Base-by-base conservation (phyloP, 2,888 invertebrate genomes). In the Drosophila seclusa region DNA sequence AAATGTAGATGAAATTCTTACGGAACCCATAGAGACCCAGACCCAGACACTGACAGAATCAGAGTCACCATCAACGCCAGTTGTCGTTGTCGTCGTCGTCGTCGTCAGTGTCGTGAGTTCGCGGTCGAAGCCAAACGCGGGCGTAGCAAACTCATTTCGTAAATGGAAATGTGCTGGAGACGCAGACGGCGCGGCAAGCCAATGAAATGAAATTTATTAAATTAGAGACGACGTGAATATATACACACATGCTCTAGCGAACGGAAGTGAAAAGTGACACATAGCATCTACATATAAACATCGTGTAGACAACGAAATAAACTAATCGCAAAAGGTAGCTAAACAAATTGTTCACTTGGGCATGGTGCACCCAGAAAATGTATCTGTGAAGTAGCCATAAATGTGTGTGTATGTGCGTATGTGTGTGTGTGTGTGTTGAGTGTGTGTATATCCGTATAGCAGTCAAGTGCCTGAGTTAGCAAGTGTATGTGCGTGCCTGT, bases 121-220 rank as follows among this genome's bases (percentile, higher is more conserved):
- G 66, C 62, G 45, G 62, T 76, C 65, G 67, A 49, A 57, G 48
- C 38, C 63, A 78, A 78, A 73, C 75, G 78, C 78, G 78, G 79
- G 73, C 73, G 79, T 80, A 70, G 70, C 80, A 79, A 79, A 79
- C 55, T 80, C 76, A 80, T 73, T 80, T 80, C 80, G 80, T 80
- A 80, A 80, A 80, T 80, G 80, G 80, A 83, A 83, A 83, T 86
- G 86, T 74, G 78, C 68, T 81, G 68, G 79, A 70, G 62, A 78
- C 78, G 75, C 59, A 70, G 62, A 68, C 69, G 78, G 71, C 64
- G 66, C 63, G 69, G 61, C 72, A 78, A 65, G 65, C 72, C 67
- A 84, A 80, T 82, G 68, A 80, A 84, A 87, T 84, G 87, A 87
- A 83, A 83, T 85, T 85, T 85, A 85, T 87, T 85, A 85, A 85